Base-by-base conservation (phyloP, 2,797 vertebrate species). In the Leptatherina wallacei region DNA sequence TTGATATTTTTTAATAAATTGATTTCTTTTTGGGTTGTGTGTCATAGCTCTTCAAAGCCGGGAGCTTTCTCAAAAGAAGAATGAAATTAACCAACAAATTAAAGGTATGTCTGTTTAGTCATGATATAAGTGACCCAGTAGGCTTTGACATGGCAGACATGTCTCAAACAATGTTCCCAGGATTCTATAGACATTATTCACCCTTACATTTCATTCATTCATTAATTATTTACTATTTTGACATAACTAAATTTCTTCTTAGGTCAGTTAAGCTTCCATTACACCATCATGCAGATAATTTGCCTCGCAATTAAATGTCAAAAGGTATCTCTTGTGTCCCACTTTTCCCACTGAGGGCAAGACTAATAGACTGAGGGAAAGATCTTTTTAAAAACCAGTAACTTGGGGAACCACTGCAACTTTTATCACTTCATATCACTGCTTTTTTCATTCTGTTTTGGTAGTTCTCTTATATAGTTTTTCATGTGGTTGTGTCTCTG, bases 21-120 rank as follows among this genome's bases (percentile, higher is more conserved):
- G 13, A 30, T 47, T 10, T 18, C 14, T 22, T 42, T 1, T 52
- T 72, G 1, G 60, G 3, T 65, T 35, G 1, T 36, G 1, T 77
- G 56, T 72, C 54, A 16, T 36, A 95, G 95, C 77, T 77, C 66
- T 94, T 77, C 83, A 94, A 74, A 91, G 70, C 24, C 84, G 85
- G 36, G 88, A 93, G 40, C 85, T 94, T 71, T 71, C 73, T 42
- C 85, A 85, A 40, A 93, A 86, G 80, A 95, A 90, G 75, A 87
- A 93, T 75, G 89, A 83, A 61, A 33, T 92, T 22, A 71, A 82
- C 32, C 83, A 89, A 40, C 88, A 93, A 75, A 89, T 91, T 71
- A 69, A 91, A 91, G 87, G 95, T 85, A 44, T 36, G 56, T 61
- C 42, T 44, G 7, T 6, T 32, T 35, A 49, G 14, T 35, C 7